Evolutionary conservation across 2,797 vertebrate genomes (phyloP).

Genomic region (Pantherophis vulpinus): DNA sequence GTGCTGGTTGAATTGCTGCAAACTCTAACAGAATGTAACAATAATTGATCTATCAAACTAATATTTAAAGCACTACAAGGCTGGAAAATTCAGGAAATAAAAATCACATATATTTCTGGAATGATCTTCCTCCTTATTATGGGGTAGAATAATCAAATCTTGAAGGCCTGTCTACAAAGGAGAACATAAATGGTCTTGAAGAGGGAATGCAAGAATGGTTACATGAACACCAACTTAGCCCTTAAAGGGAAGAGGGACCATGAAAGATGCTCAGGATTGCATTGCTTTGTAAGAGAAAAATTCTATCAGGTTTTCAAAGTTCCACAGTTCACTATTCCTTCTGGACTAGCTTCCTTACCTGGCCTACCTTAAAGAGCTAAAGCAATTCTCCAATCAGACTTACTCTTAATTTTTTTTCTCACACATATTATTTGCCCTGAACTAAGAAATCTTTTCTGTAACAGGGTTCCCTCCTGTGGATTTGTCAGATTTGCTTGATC

Average conservation of each 20-base stretch:
- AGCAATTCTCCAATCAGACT: background rate
- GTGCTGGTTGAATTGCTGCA: too few species aligned
- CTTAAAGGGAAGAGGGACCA: background rate
- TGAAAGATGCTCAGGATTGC: background rate
- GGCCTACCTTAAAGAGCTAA: background rate
- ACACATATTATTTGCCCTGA: background rate
- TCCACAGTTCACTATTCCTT: background rate
- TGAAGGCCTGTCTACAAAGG: background rate
- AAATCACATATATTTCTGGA: background rate
- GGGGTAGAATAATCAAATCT: background rate
- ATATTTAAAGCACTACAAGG: background rate
- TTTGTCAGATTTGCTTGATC: background rate
- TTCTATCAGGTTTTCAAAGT: background rate
- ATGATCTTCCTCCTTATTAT: background rate
- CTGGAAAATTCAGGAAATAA: background rate
- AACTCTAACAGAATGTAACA: background rate
- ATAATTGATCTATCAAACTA: background rate
- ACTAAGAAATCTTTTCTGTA: background rate
- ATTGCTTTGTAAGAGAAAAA: background rate
- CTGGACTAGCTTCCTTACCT: background rate
- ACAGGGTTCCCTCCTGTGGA: background rate
- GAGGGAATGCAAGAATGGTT: background rate
- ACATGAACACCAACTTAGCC: background rate
- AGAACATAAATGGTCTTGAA: background rate
- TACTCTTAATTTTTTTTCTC: background rate